These are phyloP conservation scores for Agelas oroides DNA, from an alignment of 37 sponge, comb jelly and placozoan genomes.

Conservation along the genomic window DNA sequence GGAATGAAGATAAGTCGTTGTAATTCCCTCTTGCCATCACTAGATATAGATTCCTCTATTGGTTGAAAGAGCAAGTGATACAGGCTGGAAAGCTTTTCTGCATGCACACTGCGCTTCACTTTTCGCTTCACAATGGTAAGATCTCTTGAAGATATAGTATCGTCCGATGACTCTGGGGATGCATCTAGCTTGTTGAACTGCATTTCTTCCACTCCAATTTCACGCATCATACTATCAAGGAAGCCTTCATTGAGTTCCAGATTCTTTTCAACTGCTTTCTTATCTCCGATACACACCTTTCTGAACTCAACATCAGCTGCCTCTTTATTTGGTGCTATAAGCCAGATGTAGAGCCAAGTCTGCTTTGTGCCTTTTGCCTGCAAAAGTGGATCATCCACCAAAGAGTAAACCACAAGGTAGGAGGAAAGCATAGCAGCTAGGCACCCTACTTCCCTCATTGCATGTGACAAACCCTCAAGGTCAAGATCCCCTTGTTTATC, in stretches of 20 bases:
- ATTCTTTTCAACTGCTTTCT: not conserved
- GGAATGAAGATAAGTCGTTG: slow-evolving; percentile 43
- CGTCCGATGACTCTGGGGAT: not conserved
- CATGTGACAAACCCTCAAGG: not conserved
- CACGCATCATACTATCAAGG: slow-evolving; percentile 16
- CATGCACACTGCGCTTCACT: too few relatives aligned
- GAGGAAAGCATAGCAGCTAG: slow-evolving; percentile 1
- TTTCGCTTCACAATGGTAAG: too few relatives aligned
- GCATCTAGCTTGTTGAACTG: not conserved
- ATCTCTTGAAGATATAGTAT: too few relatives aligned
- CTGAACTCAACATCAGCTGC: slow-evolving; percentile 3
- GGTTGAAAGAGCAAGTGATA: slow-evolving; percentile 9
- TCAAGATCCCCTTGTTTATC: not conserved
- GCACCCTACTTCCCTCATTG: not conserved
- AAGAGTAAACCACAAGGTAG: slow-evolving; percentile 42
- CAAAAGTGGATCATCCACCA: slow-evolving; percentile 37
- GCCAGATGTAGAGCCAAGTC: slow-evolving; percentile 49
- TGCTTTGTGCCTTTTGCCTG: not conserved
- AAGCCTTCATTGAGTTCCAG: slow-evolving; percentile 22
- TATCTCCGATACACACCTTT: not conserved
- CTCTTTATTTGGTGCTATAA: not conserved
- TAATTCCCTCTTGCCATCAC: not conserved
- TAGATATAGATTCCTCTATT: slow-evolving; percentile 3
- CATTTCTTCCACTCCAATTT: slow-evolving; percentile 7
- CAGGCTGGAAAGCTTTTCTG: slow-evolving; percentile 6